Conservation (phyloP, 2,797 vertebrate genomes). For the Tenualosa thibaudeaui region DNA sequence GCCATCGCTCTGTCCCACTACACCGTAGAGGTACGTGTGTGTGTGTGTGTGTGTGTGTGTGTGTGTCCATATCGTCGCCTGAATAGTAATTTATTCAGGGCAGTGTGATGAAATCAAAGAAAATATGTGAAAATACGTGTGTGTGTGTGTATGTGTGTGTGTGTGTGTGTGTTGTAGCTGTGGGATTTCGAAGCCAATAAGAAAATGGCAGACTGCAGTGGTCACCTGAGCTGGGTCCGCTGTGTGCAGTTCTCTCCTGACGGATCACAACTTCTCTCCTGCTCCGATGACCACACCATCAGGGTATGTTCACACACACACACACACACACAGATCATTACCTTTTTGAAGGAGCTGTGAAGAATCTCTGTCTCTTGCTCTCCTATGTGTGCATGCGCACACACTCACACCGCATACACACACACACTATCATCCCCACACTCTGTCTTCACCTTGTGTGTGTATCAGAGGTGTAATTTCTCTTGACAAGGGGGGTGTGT, state of each 20-base stretch:
- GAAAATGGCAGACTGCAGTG: slow-evolving; percentile 91
- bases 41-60: slow-evolving; percentile 8
- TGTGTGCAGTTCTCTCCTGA: slow-evolving; percentile 89
- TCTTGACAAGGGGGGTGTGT: neutral
- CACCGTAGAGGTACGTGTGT: slow-evolving; percentile 83
- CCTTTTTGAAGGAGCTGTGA: too few species aligned
- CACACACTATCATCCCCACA: slow-evolving; percentile 6
- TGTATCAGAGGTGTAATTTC: neutral
- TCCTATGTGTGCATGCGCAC: neutral
- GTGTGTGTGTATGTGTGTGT: slow-evolving; percentile 15
- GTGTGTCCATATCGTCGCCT: neutral
- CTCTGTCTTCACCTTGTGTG: neutral
- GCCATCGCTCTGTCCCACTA: slow-evolving; percentile 91
- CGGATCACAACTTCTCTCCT: slow-evolving; percentile 90
- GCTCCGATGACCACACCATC: slow-evolving; percentile 93
- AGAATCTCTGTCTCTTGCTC: too few species aligned
- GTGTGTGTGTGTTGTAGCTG: slow-evolving; percentile 71
- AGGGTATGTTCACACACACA: slow-evolving; percentile 73
- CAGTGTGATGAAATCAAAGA: too few species aligned
- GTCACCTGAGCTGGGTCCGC: slow-evolving; percentile 94
- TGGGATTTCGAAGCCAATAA: slow-evolving; percentile 85
- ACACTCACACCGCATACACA: slow-evolving; percentile 12
- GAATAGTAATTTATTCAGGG: too few species aligned
- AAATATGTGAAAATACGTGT: neutral
- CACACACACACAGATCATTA: neutral